Evolutionary conservation across 2,888 invertebrate species (phyloP).

Genomic region (Ecdyonurus torrentis): DNA sequence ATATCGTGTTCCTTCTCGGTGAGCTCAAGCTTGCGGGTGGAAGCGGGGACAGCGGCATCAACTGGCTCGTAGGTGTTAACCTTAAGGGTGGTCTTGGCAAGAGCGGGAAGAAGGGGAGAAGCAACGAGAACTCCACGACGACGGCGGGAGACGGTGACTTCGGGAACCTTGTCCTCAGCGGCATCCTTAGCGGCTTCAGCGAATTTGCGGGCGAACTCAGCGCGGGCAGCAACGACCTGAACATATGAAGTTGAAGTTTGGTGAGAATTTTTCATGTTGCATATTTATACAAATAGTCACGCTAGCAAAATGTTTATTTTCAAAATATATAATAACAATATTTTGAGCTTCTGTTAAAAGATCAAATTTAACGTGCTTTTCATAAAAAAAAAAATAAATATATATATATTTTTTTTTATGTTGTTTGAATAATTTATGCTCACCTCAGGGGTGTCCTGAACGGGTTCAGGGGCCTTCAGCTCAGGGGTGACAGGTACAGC

Average conservation of each 20-base stretch:
- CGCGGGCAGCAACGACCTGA: slow-evolving; percentile 15
- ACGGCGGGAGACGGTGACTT: slow-evolving; percentile 6
- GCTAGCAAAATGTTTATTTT: too few relatives aligned
- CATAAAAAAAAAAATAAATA: slow-evolving; percentile 3
- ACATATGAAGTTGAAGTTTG: too few relatives aligned
- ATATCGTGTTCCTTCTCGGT: slow-evolving; percentile 13
- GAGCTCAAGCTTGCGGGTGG: slow-evolving; percentile 12
- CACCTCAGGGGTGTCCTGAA: slow-evolving; percentile 18
- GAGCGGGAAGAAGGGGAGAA: slow-evolving; percentile 5
- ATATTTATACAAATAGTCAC: too few relatives aligned
- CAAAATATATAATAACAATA: too few relatives aligned
- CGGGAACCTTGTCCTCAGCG: slow-evolving; percentile 8
- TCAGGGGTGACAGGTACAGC: slow-evolving; percentile 13
- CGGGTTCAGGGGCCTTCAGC: slow-evolving; percentile 15
- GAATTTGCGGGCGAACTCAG: slow-evolving; percentile 15
- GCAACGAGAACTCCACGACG: slow-evolving; percentile 9
- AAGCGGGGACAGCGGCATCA: slow-evolving; percentile 15
- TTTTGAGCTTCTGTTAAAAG: too few relatives aligned
- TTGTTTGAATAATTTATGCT: too few relatives aligned
- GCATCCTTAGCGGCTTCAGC: slow-evolving; percentile 14
- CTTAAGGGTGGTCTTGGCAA: slow-evolving; percentile 15
- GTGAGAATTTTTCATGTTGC: too few relatives aligned
- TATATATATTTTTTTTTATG: too few relatives aligned
- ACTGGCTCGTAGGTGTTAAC: slow-evolving; percentile 13
- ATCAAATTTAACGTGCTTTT: too few relatives aligned